Percentiles rank a stretch among this genome's conserved stretches.
Conservation (phyloP, 2,113 vertebrate species). For the Nicator chloris region DNA sequence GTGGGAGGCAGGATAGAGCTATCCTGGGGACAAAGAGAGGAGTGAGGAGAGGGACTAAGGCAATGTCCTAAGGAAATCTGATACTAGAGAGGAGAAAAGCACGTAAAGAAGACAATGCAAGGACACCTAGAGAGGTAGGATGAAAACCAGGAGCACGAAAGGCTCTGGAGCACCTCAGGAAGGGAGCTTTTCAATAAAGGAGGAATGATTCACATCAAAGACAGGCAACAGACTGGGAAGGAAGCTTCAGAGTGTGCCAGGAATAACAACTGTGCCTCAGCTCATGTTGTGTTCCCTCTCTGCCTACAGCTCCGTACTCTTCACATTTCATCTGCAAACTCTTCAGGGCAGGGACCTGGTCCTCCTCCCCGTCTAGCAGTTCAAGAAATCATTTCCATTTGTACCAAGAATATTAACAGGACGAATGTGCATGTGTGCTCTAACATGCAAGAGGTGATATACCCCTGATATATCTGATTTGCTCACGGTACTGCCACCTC, state of each 20-base stretch:
- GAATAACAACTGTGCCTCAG: slow-evolving; percentile 33
- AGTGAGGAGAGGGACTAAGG: not conserved
- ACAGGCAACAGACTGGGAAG: slow-evolving; percentile 30
- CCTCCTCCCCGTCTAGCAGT: not conserved
- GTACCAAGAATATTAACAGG: not conserved
- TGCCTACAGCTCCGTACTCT: not conserved
- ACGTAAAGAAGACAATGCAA: not conserved
- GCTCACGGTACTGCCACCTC: not conserved
- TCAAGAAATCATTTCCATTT: not conserved
- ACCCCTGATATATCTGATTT: not conserved
- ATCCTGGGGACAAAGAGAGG: not conserved
- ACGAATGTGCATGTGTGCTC: not conserved
- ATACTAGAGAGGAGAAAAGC: not conserved
- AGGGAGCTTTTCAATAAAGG: not conserved
- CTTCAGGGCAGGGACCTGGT: not conserved
- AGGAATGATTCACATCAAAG: slow-evolving; percentile 35
- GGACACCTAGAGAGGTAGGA: not conserved
- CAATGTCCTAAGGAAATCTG: not conserved
- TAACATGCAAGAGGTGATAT: not conserved
- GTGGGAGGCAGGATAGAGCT: not conserved
- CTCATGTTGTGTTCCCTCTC: not conserved
- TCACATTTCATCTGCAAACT: not conserved
- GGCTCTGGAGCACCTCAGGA: not conserved
- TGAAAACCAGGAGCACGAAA: not conserved
- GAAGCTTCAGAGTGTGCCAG: slow-evolving; percentile 19